Evolutionary conservation across 2,888 invertebrate species (phyloP).

Genomic region (Eupithecia insigniata): DNA sequence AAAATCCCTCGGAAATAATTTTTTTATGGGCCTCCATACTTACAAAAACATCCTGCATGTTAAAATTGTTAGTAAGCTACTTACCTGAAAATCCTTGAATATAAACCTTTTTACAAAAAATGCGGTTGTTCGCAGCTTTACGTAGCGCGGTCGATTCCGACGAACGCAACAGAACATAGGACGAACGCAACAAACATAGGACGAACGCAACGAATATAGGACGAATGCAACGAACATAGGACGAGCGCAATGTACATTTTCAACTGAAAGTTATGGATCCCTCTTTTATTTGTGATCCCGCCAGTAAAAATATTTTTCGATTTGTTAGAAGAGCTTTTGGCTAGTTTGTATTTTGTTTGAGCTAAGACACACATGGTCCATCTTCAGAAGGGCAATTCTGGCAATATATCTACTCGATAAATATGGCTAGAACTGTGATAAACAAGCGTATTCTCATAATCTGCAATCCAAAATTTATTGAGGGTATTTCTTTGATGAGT

Average conservation of each 20-base stretch:
- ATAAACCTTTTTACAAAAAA: conserved; percentile 26
- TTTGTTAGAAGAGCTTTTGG: not conserved
- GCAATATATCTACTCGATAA: too few species aligned
- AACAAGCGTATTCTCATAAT: too few species aligned
- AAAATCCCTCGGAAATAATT: too few species aligned
- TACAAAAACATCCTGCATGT: not conserved
- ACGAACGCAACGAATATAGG: too few species aligned
- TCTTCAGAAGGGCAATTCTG: too few species aligned
- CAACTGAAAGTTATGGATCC: conserved; percentile 45
- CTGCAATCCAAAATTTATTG: too few species aligned
- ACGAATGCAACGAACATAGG: too few species aligned
- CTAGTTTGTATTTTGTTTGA: not conserved
- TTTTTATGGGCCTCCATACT: too few species aligned
- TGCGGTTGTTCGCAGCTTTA: conserved; percentile 28
- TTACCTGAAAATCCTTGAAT: not conserved
- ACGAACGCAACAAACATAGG: too few species aligned
- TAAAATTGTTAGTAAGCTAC: too few species aligned
- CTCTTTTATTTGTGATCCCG: conserved; percentile 41
- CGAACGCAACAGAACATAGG: conserved; percentile 55
- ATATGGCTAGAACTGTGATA: too few species aligned
- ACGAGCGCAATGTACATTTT: conserved; percentile 53
- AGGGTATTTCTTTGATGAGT: too few species aligned
- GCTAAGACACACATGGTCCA: not conserved
- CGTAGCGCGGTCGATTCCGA: conserved; percentile 36
- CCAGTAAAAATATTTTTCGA: not conserved